These are phyloP conservation scores for Meandrusa payeni DNA, from an alignment of 2,888 invertebrate genomes.

Conservation along the genomic window DNA sequence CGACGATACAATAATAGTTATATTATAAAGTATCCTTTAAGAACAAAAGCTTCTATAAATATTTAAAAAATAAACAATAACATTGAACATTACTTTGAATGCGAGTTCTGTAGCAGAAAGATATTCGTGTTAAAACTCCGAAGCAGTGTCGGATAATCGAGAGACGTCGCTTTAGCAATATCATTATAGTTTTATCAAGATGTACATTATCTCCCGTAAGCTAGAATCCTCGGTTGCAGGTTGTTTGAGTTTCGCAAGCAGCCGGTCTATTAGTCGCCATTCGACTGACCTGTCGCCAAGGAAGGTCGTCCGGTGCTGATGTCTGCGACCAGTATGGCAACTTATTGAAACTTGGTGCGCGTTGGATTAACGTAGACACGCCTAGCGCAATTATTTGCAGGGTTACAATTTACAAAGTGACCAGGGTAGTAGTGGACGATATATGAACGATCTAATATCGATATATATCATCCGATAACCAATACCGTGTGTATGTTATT, in stretches of 20 bases:
- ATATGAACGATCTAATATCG: too few relatives aligned
- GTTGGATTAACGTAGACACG: slow-evolving; percentile 26
- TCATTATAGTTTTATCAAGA: slow-evolving; percentile 25
- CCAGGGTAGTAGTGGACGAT: too few relatives aligned
- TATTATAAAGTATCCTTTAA: too few relatives aligned
- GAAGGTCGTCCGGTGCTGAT: slow-evolving; percentile 69
- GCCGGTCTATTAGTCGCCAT: slow-evolving; percentile 52
- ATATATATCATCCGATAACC: too few relatives aligned
- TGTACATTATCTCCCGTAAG: slow-evolving; percentile 23
- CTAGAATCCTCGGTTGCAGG: slow-evolving; percentile 24
- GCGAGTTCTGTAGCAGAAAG: neutral
- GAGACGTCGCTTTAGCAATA: slow-evolving; percentile 12
- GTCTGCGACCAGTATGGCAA: slow-evolving; percentile 59
- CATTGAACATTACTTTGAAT: neutral
- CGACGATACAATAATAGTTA: too few relatives aligned
- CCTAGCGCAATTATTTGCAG: neutral
- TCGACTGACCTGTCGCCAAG: slow-evolving; percentile 65
- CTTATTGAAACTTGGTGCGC: slow-evolving; percentile 45
- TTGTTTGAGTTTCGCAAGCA: slow-evolving; percentile 39
- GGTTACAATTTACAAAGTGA: too few relatives aligned
- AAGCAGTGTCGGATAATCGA: neutral
- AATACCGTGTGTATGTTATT: too few relatives aligned
- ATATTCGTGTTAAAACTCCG: neutral
- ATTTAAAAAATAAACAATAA: neutral
- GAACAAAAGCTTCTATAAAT: too few relatives aligned